Evolutionary conservation across 2,888 invertebrate species (phyloP), one percentile per base, ranked within the genome.

Genomic region (Ormyrus thymus): DNA sequence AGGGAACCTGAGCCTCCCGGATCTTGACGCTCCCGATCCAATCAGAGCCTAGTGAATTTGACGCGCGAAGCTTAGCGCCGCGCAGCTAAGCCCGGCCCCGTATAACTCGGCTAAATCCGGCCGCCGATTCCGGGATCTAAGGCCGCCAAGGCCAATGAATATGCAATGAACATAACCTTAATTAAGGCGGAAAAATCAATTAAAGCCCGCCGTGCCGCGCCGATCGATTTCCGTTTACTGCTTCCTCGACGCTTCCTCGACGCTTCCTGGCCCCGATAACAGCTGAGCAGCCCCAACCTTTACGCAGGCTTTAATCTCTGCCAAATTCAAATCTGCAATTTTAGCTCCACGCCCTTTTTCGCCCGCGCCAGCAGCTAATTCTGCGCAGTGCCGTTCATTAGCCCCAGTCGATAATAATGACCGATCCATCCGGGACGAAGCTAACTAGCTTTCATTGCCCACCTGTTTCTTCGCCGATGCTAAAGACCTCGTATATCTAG

Each of bases 11-110:
- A 53, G 13, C 72, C 55, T 13, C 48, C 50, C 11, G 48, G 62
- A 72, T 59, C 66, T 64, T 66, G 66, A 29, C 29, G 59, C 78
- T 71, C 61, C 76, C 66, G 79, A 81, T 59, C 81, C 62, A 81
- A 76, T 78, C 80, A 80, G 59, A 50, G 75, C n/a, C 50, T 78
- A 79, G 80, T 79, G 81, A 83, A 82, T 83, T 81, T 79, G 80
- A 83, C 76, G 70, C 72, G 74, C 76, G 59, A 48, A 73, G 79
- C 80, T 78, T 80, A 76, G 59, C 58, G 55, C 64, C 50, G 66
- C 66, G 29, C 29, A 29, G 29, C 29, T 71, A 71, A 81, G 78
- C 79, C 59, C 51, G 53, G 7, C 48, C 66, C 48, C 78, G 73
- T 78, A 29, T 29, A 78, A 78, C 73, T 78, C 56, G 7, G 58